phyloP scores from a whole-genome alignment of 2,888 invertebrate species.

The Thysanoteuthis rhombus region DNA sequence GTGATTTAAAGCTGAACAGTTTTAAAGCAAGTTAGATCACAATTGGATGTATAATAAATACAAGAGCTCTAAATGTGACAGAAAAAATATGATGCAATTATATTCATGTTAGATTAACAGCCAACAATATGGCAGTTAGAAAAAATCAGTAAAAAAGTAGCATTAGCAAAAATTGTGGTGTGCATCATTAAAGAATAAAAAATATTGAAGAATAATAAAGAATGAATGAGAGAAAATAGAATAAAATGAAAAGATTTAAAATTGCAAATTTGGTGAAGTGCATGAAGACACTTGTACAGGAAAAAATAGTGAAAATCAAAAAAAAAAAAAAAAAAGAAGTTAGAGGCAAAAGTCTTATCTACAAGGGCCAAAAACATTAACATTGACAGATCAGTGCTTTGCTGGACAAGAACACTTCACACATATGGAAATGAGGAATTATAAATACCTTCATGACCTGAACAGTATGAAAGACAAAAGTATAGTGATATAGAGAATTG shows the following conservation, averaged over 20 bases:
- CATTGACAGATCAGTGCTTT: constrained; percentile 16
- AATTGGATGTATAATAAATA: not conserved
- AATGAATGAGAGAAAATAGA: no score
- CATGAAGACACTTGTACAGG: not conserved
- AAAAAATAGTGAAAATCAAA: not conserved
- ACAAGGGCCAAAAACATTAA: not conserved
- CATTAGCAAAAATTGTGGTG: constrained; percentile 17
- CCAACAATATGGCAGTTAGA: not conserved
- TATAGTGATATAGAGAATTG: not conserved
- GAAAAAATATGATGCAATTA: not conserved
- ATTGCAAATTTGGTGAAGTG: not conserved
- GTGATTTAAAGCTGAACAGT: not conserved
- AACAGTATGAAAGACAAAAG: constrained; percentile 18
- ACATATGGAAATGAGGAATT: constrained; percentile 15
- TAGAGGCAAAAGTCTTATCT: constrained; percentile 15
- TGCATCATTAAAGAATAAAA: not conserved
- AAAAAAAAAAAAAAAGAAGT: not conserved
- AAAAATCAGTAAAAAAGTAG: not conserved
- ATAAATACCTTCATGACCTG: constrained; percentile 33
- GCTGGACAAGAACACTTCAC: constrained; percentile 22
- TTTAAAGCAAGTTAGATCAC: not conserved
- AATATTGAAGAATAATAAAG: not conserved
- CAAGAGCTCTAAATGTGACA: not conserved
- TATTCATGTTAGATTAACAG: not conserved
- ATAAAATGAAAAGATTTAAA: not conserved